Conservation (phyloP, 2,888 invertebrate species). For the Blomia tropicalis region DNA sequence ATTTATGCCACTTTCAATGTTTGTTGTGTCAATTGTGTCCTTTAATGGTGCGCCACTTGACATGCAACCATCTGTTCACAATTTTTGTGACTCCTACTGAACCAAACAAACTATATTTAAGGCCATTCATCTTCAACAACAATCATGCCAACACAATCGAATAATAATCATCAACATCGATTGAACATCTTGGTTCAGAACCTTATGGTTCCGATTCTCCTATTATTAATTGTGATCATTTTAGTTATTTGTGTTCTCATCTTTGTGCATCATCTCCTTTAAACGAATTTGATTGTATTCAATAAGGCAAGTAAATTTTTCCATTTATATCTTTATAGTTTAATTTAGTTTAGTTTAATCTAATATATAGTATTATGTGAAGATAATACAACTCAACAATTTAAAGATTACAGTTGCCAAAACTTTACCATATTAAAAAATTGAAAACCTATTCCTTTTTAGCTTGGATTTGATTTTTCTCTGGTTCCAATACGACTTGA, state of each 20-base stretch:
- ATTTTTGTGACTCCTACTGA: too few species aligned
- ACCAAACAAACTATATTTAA: too few species aligned
- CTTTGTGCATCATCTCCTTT: not conserved
- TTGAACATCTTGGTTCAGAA: not conserved
- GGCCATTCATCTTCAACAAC: too few species aligned
- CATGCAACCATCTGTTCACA: not conserved
- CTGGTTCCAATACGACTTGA: slow-evolving; percentile 62
- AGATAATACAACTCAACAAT: not conserved
- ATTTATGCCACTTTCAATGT: too few species aligned
- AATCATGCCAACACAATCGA: not conserved
- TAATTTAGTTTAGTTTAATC: not conserved
- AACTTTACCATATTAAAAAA: not conserved
- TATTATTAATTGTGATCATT: not conserved
- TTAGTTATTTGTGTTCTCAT: not conserved
- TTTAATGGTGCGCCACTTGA: too few species aligned
- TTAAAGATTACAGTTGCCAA: too few species aligned
- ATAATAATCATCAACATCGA: not conserved
- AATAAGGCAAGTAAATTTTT: not conserved
- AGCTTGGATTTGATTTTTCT: slow-evolving; percentile 31
- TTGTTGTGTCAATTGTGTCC: too few species aligned
- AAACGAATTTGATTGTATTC: not conserved
- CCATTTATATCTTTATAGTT: not conserved
- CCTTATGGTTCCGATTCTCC: not conserved
- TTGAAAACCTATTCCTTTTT: slow-evolving; percentile 14
- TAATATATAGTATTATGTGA: not conserved